Evolutionary conservation across 2,888 invertebrate species (phyloP).

Genomic region (Ariolimax columbianus): DNA sequence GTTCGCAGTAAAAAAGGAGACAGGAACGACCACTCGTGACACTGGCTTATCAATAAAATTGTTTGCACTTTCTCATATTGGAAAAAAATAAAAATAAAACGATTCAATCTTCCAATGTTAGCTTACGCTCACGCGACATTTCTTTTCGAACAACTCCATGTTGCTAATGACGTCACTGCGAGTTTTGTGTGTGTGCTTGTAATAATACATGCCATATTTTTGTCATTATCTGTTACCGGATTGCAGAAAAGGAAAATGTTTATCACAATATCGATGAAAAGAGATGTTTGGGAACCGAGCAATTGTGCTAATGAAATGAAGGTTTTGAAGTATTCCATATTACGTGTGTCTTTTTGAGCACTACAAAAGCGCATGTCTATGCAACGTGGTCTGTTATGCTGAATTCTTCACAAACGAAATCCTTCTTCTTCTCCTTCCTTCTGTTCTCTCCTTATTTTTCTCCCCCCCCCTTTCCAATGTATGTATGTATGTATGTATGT

Average conservation of each 20-base stretch:
- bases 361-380: too few species aligned
- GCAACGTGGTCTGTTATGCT: too few species aligned
- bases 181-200: not conserved
- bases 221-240: not conserved
- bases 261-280: not conserved
- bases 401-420: too few species aligned
- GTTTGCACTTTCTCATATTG: slow-evolving; percentile 8
- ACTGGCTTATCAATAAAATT: slow-evolving; percentile 35
- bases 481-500: too few species aligned
- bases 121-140: not conserved
- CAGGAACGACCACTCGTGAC: slow-evolving; percentile 13
- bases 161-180: not conserved
- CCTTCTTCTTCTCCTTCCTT: too few species aligned
- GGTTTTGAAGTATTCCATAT: not conserved
- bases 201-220: slow-evolving; percentile 16
- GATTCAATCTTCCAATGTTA: slow-evolving; percentile 4
- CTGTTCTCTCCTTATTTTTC: too few species aligned
- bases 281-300: not conserved
- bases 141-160: not conserved
- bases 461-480: too few species aligned
- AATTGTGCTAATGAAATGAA: slow-evolving; percentile 15
- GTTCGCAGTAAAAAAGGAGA: slow-evolving; percentile 1
- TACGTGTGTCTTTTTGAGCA: not conserved
- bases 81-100: not conserved
- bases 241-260: not conserved